phyloP scores from a whole-genome alignment of 2,888 invertebrate species.

The Hanleya hanleyi region DNA sequence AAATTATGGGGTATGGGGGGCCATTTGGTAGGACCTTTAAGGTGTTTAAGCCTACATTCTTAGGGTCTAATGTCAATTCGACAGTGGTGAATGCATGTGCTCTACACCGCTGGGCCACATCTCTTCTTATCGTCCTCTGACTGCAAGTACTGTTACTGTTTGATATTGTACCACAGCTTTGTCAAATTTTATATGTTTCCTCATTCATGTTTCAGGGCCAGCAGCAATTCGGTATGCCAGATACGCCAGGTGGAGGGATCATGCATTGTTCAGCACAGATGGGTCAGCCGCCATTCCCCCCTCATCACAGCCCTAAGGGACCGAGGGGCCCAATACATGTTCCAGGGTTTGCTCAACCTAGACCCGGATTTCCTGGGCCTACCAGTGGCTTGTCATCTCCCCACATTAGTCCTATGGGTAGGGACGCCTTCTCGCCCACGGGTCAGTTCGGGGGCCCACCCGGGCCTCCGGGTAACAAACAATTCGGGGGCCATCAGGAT shows the following conservation, averaged over 20 bases:
- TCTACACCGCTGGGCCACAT: too few relatives aligned
- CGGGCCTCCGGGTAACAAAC: neutral
- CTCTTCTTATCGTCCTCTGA: too few relatives aligned
- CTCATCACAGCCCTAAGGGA: neutral
- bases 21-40: too few relatives aligned
- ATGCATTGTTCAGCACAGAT: constrained; percentile 4
- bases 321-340: neutral
- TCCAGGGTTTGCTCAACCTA: neutral
- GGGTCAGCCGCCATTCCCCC: neutral
- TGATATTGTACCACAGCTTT: neutral
- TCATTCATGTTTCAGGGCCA: constrained; percentile 4
- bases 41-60: too few relatives aligned
- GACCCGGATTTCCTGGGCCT: neutral
- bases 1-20: too few relatives aligned
- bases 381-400: neutral
- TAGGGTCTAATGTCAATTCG: too few relatives aligned
- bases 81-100: too few relatives aligned
- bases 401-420: neutral
- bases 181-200: neutral
- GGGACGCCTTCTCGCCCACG: neutral
- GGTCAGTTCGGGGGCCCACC: neutral
- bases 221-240: neutral
- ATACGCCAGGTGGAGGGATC: neutral
- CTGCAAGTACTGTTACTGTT: neutral
- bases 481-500: neutral